Conservation (phyloP, 2,113 vertebrate species). For the Grus americana region DNA sequence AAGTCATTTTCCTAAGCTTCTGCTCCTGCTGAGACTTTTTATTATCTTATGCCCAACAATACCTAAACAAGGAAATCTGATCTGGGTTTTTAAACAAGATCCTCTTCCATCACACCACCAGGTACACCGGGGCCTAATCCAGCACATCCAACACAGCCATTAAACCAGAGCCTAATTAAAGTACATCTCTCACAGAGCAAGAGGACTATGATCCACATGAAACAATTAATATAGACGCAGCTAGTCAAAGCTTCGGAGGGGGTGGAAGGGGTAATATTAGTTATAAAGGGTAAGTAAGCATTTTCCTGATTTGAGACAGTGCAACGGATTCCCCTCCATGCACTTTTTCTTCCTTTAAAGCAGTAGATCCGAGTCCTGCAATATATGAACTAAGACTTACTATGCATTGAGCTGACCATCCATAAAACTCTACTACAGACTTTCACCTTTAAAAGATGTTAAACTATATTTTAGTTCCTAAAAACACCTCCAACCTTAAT, state of each 20-base stretch:
- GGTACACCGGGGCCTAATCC: neutral
- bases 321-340: fast-evolving
- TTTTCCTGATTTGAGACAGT: neutral
- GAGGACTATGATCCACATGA: neutral
- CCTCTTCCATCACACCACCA: neutral
- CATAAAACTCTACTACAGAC: neutral
- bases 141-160: neutral
- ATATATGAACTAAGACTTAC: neutral
- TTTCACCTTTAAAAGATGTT: neutral
- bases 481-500: neutral
- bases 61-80: neutral
- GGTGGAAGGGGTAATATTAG: neutral
- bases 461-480: neutral
- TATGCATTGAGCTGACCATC: neutral
- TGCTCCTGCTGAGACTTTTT: neutral
- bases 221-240: neutral
- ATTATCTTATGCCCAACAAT: neutral
- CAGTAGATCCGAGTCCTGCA: neutral
- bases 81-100: neutral
- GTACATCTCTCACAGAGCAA: neutral
- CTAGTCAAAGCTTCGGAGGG: neutral
- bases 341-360: neutral
- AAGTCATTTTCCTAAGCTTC: neutral
- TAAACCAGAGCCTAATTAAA: neutral
- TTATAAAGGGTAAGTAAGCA: neutral